Conservation (phyloP, 2,113 vertebrate genomes). For the Eulacestoma nigropectus region DNA sequence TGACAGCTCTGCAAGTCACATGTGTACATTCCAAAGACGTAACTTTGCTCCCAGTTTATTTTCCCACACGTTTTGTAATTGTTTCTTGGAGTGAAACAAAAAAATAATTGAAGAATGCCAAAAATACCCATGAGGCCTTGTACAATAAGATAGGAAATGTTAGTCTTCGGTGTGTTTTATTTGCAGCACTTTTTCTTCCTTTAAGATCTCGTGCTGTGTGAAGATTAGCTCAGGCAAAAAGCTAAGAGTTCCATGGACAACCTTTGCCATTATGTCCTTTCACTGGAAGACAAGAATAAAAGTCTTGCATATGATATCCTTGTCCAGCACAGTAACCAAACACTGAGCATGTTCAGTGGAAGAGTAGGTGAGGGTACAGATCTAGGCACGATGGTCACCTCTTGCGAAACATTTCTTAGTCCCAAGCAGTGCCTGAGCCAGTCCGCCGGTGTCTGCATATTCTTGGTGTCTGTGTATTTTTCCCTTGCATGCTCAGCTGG, state of each 20-base stretch:
- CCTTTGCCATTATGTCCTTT: not conserved
- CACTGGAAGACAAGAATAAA: not conserved
- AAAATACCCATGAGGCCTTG: not conserved
- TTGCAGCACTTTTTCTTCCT: not conserved
- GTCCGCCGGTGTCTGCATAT: accelerated
- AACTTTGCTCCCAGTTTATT: not conserved
- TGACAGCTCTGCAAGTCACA: not conserved
- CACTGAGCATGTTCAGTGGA: not conserved
- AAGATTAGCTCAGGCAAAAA: not conserved
- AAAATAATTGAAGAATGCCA: not conserved
- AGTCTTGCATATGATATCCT: not conserved
- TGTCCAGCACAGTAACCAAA: not conserved
- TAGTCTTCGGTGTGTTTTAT: not conserved
- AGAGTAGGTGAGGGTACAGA: not conserved
- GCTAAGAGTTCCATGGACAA: not conserved
- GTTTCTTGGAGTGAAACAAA: not conserved
- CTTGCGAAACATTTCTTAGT: not conserved
- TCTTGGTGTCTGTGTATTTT: not conserved
- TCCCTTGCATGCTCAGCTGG: not conserved
- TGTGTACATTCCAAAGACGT: accelerated
- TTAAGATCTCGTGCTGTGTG: not conserved
- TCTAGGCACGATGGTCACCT: not conserved
- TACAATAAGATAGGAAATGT: not conserved
- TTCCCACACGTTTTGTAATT: not conserved
- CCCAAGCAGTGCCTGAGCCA: not conserved